phyloP scores from a whole-genome alignment of 2,797 vertebrate species.

The Phaenicophaeus curvirostris region DNA sequence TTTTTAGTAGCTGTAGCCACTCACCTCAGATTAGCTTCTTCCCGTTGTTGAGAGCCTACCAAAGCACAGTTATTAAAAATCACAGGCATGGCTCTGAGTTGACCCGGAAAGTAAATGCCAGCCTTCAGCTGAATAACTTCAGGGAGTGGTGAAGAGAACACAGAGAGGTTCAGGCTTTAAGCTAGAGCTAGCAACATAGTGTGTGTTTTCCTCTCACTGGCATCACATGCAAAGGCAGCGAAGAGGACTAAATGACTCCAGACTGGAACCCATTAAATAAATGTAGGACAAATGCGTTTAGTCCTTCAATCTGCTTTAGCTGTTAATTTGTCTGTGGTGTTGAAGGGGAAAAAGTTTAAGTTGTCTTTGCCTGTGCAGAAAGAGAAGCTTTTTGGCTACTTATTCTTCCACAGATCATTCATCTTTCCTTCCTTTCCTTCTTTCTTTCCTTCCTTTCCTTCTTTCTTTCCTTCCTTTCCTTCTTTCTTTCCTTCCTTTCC shows the following conservation, averaged over 20 bases:
- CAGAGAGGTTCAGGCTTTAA: neutral
- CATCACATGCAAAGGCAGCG: neutral
- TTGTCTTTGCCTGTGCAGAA: neutral
- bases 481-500: too few species aligned
- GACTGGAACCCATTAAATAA: neutral
- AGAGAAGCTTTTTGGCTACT: neutral
- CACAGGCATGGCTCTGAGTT: neutral
- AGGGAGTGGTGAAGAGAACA: neutral
- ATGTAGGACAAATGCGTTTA: neutral
- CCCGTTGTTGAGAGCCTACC: neutral
- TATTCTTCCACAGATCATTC: neutral
- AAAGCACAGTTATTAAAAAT: neutral
- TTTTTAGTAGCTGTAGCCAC: neutral
- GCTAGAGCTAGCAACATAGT: rapidly evolving
- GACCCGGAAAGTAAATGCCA: neutral
- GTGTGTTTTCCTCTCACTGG: neutral
- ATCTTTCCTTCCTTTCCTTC: neutral
- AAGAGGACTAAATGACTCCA: neutral
- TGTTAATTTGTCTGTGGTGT: neutral
- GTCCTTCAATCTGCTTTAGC: neutral
- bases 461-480: too few species aligned
- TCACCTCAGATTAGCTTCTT: neutral
- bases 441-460: too few species aligned
- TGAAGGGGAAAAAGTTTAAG: neutral
- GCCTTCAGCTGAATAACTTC: neutral